Evolutionary conservation across 1,140 invertebrate genomes (phyloP).

Genomic region (Drosophila navojoa): DNA sequence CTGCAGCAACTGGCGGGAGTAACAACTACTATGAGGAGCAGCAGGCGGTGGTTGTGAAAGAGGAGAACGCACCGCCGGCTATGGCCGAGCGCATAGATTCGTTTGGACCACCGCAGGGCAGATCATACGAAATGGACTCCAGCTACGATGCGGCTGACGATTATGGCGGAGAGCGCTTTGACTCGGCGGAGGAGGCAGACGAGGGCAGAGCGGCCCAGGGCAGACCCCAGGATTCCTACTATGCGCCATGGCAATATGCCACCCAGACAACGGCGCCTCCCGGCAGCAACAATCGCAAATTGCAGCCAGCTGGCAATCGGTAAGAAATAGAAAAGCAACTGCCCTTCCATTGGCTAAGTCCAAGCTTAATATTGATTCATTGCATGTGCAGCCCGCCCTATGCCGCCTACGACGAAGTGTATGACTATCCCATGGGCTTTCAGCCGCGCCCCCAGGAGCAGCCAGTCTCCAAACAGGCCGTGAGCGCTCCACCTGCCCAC

Average conservation of each 20-base stretch:
- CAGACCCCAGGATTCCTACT: slow-evolving; percentile 54
- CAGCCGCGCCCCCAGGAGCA: slow-evolving; percentile 51
- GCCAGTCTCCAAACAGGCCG: slow-evolving; percentile 36
- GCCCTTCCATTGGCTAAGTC: not conserved
- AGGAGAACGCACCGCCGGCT: slow-evolving; percentile 40
- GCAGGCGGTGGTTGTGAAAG: slow-evolving; percentile 63
- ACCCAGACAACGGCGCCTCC: slow-evolving; percentile 33
- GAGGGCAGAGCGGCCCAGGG: slow-evolving; percentile 51
- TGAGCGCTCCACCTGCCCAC: not conserved
- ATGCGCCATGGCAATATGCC: slow-evolving; percentile 45
- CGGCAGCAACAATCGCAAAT: slow-evolving; percentile 53
- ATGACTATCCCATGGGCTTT: slow-evolving; percentile 71
- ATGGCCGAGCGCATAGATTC: slow-evolving; percentile 48
- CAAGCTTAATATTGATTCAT: not conserved
- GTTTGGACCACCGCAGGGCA: slow-evolving; percentile 50
- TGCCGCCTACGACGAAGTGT: slow-evolving; percentile 62
- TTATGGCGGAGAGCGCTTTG: slow-evolving; percentile 37
- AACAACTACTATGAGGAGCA: slow-evolving; percentile 68
- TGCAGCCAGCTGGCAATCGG: slow-evolving; percentile 49
- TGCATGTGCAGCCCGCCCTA: slow-evolving; percentile 38
- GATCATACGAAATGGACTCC: slow-evolving; percentile 42
- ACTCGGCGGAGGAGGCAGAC: not conserved
- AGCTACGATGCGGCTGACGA: slow-evolving; percentile 43
- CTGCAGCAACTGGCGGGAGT: not conserved
- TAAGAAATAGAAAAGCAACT: slow-evolving; percentile 4